Conservation (phyloP, 2,113 vertebrate genomes). For the Bufo gargarizans region DNA sequence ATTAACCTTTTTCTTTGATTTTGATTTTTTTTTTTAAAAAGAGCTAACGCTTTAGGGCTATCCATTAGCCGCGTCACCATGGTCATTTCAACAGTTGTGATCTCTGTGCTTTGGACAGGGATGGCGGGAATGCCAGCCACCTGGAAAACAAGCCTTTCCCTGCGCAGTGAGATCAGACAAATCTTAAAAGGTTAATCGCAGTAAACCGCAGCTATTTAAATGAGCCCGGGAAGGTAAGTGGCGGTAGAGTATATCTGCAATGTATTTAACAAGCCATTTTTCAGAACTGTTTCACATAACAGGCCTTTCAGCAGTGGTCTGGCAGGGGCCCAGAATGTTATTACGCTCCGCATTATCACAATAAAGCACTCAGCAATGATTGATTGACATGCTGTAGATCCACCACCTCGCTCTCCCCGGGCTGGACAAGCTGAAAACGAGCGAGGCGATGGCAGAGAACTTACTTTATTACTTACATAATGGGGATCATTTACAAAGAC, state of each 20-base stretch:
- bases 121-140: slow-evolving; percentile 1
- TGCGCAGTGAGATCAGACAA: slow-evolving; percentile 1
- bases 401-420: not conserved
- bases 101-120: not conserved
- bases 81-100: not conserved
- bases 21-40: not conserved
- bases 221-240: slow-evolving; percentile 21
- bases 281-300: slow-evolving; percentile 29
- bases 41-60: not conserved
- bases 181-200: slow-evolving; percentile 24
- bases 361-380: slow-evolving; percentile 22
- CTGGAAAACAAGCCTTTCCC: slow-evolving; percentile 2
- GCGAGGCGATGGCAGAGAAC: not conserved
- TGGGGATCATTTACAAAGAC: too few species aligned
- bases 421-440: not conserved
- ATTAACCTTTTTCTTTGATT: not conserved
- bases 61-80: not conserved
- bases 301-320: slow-evolving; percentile 34
- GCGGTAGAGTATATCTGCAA: not conserved
- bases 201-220: slow-evolving; percentile 40
- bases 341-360: slow-evolving; percentile 39
- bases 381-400: not conserved
- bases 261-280: slow-evolving; percentile 33
- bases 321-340: slow-evolving; percentile 29
- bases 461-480: not conserved